These are phyloP conservation scores for Myzus persicae DNA, from an alignment of 1,140 invertebrate species.

Conservation along the genomic window DNA sequence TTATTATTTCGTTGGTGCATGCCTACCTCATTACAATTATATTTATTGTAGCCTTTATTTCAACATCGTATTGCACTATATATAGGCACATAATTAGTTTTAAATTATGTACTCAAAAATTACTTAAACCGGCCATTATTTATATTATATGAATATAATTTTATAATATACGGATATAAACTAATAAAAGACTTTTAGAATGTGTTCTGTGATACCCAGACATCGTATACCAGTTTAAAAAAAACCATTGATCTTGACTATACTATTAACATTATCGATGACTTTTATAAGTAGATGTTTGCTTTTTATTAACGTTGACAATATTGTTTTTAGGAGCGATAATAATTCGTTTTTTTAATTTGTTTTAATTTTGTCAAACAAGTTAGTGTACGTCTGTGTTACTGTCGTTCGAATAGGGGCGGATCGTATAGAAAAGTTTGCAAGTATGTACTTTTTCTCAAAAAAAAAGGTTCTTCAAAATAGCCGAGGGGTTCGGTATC, in stretches of 20 bases:
- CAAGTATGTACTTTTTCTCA: background rate
- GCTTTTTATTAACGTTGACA: background rate
- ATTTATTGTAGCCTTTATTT: too few species aligned
- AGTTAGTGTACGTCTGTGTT: background rate
- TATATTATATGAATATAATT: background rate
- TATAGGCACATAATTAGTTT: background rate
- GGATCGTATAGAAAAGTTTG: background rate
- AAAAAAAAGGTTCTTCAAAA: background rate
- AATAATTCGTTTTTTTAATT: background rate
- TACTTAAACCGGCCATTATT: background rate
- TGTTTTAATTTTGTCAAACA: background rate
- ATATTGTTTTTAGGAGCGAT: background rate
- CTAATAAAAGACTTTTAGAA: background rate
- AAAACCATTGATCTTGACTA: background rate
- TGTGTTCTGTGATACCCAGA: background rate
- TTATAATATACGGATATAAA: background rate
- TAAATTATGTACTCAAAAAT: background rate
- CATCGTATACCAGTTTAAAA: background rate
- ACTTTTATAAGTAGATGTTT: background rate
- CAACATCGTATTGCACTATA: too few species aligned
- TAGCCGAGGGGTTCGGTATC: constrained; percentile 12
- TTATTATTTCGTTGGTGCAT: too few species aligned
- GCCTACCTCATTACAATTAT: too few species aligned
- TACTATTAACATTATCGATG: too few species aligned
- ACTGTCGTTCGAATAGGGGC: background rate